These are phyloP conservation scores for Sandelia bainsii DNA, from an alignment of 2,797 vertebrate species.

Conservation along the genomic window DNA sequence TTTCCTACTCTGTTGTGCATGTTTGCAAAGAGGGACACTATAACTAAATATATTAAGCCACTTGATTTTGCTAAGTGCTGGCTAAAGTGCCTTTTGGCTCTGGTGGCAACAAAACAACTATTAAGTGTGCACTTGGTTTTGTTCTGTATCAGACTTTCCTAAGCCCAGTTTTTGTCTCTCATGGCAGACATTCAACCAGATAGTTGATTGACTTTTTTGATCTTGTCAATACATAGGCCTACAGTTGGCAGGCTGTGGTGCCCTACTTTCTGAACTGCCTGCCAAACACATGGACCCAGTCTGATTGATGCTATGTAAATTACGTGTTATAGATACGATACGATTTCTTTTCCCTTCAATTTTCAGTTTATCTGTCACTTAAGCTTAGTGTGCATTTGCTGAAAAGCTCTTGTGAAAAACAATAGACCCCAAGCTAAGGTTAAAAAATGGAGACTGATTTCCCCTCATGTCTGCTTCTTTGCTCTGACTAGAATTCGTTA, in stretches of 20 bases:
- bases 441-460: constrained; percentile 70
- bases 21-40: constrained; percentile 49
- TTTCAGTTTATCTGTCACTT: constrained; percentile 64
- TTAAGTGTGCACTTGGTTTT: constrained; percentile 44
- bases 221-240: constrained; percentile 51
- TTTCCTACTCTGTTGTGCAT: constrained; percentile 58
- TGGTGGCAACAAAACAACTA: constrained; percentile 49
- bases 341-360: constrained; percentile 36
- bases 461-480: constrained; percentile 54
- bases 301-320: constrained; percentile 25
- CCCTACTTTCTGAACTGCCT: constrained; percentile 61
- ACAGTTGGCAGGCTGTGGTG: constrained; percentile 45
- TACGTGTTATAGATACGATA: constrained; percentile 43
- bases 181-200: constrained; percentile 48
- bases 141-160: constrained; percentile 34
- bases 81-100: constrained; percentile 66
- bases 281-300: constrained; percentile 24
- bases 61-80: constrained; percentile 79
- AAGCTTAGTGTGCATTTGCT: constrained; percentile 42
- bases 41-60: constrained; percentile 76
- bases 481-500: constrained; percentile 75
- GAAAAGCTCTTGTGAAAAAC: constrained; percentile 63
- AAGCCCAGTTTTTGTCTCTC: constrained; percentile 42
- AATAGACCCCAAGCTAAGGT: constrained; percentile 59
- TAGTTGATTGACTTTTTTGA: constrained; percentile 65